Base-by-base conservation (phyloP, 2,113 vertebrate species). In the Stercorarius parasiticus region DNA sequence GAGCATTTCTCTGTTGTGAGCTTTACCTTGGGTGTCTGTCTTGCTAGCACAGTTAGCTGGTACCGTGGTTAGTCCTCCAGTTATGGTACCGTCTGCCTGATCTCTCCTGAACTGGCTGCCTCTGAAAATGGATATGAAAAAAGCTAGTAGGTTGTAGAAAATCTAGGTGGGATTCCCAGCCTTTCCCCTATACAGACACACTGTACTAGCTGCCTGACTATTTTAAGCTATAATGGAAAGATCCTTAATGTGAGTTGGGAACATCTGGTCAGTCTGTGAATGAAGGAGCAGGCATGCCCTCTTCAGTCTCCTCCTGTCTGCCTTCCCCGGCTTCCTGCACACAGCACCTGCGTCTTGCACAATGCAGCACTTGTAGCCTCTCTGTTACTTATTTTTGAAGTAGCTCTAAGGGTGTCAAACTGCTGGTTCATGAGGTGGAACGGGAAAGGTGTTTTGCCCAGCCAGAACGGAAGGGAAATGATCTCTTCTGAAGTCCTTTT, bases 391-490 rank as follows among this genome's bases (percentile, higher is more conserved):
- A 5, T 10, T 87, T 88, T 66, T 67, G 26, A 83, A 84, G 32
- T 73, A 78, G 55, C 50, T 83, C 15, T 69, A 69, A 79, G 38
- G 26, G n/a, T 25, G 11, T 73, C 78, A 69, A 15, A 45, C 78
- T 58, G 58, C 66, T 84, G 53, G 19, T 47, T 72, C 12, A 2
- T 64, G 77, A 79, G 20, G 36, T 69, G 45, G 87, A 76, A 15
- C 45, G 10, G 36, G 43, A 69, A 91, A 50, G 59, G 71, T 62
- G 74, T 88, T 95, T 94, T 94, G 81, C 40, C 61, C 50, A 80
- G n/a, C 55, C 42, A 50, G 73, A 76, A 58, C 0, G 42, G 89
- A 96, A 97, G 89, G 91, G 95, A 96, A 93, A 88, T 95, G 71
- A 88, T 95, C 86, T 97, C 73, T 95, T 86, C 61, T 85, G 29